Conservation (phyloP, 2,888 invertebrate genomes). For the Mythimna ferrago region DNA sequence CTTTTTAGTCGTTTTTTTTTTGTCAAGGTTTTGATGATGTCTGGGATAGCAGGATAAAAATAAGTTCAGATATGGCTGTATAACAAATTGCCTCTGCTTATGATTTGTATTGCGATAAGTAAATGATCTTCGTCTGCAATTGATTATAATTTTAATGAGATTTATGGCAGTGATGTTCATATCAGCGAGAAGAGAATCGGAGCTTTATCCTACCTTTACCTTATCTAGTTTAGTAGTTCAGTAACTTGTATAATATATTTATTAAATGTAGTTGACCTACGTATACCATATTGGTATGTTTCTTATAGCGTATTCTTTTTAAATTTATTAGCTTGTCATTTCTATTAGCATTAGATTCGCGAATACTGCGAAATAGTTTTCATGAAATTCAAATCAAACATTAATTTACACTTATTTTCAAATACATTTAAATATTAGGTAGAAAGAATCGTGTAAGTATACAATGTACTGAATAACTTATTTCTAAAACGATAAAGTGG, state of each 20-base stretch:
- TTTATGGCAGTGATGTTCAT: conserved; percentile 34
- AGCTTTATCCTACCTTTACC: conserved; percentile 30
- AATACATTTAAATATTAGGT: not conserved
- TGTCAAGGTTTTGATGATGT: not conserved
- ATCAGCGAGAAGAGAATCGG: conserved; percentile 24
- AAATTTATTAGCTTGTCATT: too few species aligned
- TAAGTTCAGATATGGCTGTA: not conserved
- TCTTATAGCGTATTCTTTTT: too few species aligned
- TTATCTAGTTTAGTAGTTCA: conserved; percentile 7
- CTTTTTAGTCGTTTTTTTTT: not conserved
- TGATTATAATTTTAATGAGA: conserved; percentile 5
- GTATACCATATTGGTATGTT: not conserved
- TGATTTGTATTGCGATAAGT: conserved; percentile 3
- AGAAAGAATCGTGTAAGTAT: not conserved
- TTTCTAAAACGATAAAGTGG: not conserved
- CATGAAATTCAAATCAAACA: not conserved
- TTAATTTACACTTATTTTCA: not conserved
- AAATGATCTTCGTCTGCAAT: conserved; percentile 31
- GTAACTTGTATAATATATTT: not conserved
- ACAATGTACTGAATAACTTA: not conserved
- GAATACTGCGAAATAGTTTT: not conserved
- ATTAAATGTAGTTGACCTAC: not conserved
- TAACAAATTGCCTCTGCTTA: conserved; percentile 20
- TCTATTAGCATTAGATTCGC: too few species aligned
- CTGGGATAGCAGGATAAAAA: not conserved